Evolutionary conservation across 2,888 invertebrate species (phyloP).

Genomic region (Choristoneura rosaceana): DNA sequence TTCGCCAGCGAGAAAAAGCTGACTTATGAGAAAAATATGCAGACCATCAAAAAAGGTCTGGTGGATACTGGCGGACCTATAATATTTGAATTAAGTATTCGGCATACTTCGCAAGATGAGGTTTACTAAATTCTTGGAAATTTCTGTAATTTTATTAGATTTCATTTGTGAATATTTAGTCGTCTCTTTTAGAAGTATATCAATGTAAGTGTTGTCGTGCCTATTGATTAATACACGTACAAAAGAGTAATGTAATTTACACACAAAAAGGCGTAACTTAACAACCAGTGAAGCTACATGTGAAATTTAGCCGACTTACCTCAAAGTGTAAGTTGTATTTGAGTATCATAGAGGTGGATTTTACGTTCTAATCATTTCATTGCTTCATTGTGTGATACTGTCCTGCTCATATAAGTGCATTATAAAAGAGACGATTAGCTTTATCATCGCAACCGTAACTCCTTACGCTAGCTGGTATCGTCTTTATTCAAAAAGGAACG

Average conservation of each 20-base stretch:
- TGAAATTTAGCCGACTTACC: no score
- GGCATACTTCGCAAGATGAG: constrained; percentile 5
- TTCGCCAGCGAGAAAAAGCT: constrained; percentile 64
- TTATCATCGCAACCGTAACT: background rate
- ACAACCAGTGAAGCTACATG: no score
- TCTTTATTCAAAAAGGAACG: constrained; percentile 17
- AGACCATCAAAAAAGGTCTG: constrained; percentile 56
- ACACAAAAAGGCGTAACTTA: no score
- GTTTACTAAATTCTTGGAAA: constrained; percentile 14
- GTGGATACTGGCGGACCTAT: constrained; percentile 21
- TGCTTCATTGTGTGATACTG: background rate
- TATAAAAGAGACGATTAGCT: background rate
- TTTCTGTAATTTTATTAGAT: constrained; percentile 11
- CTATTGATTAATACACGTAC: no score
- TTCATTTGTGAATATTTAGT: background rate
- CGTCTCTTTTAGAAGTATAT: background rate
- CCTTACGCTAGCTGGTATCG: background rate
- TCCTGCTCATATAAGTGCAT: background rate
- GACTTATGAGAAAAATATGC: constrained; percentile 67
- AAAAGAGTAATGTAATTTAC: background rate
- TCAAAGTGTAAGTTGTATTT: no score
- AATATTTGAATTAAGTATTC: constrained; percentile 28
- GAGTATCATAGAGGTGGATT: no score
- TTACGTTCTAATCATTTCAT: no score
- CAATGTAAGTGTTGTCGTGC: no score